These are phyloP conservation scores for Coturnix japonica DNA, from an alignment of 2,113 vertebrate genomes.

Conservation along the genomic window DNA sequence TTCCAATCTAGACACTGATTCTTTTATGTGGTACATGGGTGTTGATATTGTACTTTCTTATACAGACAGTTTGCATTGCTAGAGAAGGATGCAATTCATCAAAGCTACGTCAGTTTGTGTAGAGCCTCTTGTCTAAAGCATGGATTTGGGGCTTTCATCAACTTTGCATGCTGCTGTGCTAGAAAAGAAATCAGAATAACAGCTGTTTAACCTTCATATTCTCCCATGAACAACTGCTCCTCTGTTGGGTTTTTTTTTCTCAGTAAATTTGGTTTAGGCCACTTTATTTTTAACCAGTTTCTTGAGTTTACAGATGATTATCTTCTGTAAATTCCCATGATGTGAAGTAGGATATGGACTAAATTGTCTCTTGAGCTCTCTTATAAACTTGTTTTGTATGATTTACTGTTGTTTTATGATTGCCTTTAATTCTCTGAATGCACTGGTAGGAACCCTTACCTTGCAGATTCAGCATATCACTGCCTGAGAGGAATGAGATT, in stretches of 20 bases:
- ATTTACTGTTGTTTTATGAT: neutral
- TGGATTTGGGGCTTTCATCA: neutral
- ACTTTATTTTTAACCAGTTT: neutral
- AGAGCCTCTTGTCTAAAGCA: neutral
- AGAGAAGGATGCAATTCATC: neutral
- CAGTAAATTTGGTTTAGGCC: neutral
- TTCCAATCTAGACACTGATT: neutral
- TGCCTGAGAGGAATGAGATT: fast-evolving
- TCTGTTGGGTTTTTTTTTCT: neutral
- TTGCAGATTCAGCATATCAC: neutral
- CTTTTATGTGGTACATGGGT: fast-evolving
- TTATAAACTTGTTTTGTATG: neutral
- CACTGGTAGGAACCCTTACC: neutral
- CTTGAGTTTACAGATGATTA: neutral
- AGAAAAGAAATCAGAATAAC: neutral
- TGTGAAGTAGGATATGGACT: neutral
- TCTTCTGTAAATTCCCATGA: neutral
- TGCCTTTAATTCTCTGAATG: neutral
- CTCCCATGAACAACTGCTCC: neutral
- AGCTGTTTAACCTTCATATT: neutral
- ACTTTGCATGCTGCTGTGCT: neutral
- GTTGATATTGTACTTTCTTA: neutral
- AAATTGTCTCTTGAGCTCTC: neutral
- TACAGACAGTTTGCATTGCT: neutral
- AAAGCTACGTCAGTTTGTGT: neutral